phyloP scores from a whole-genome alignment of 1,140 invertebrate genomes.

The Campoletis sonorensis region DNA sequence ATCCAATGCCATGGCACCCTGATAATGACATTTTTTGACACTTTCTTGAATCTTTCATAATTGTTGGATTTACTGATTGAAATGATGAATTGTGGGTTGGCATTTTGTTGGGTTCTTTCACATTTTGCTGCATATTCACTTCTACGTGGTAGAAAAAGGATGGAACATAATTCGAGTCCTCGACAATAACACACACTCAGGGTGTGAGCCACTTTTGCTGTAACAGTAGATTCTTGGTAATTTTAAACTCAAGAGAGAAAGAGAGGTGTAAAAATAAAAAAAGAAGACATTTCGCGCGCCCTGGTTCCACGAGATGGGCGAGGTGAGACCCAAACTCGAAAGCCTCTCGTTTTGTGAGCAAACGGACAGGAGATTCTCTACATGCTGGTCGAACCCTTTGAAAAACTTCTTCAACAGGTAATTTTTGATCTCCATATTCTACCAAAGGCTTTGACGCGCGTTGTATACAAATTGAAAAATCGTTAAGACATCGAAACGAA shows the following conservation, averaged over 20 bases:
- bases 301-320: slow-evolving; percentile 38
- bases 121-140: background rate
- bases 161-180: background rate
- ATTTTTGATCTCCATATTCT: background rate
- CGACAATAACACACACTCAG: slow-evolving; percentile 21
- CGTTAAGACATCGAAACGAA: too few species aligned
- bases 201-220: slow-evolving; percentile 10
- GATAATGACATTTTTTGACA: too few species aligned
- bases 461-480: too few species aligned
- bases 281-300: slow-evolving; percentile 22
- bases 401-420: background rate
- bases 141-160: background rate
- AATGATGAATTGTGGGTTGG: background rate
- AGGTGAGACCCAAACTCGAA: slow-evolving; percentile 42
- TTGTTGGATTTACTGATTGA: background rate
- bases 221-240: slow-evolving; percentile 39
- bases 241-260: slow-evolving; percentile 34
- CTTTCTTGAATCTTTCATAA: background rate
- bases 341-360: slow-evolving; percentile 16
- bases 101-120: background rate
- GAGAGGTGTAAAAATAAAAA: background rate
- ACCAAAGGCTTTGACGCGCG: background rate
- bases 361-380: background rate
- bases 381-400: background rate
- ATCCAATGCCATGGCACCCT: too few species aligned